These are phyloP conservation scores for Myotis brandtii DNA, from an alignment of 2,113 vertebrate species.

Conservation along the genomic window DNA sequence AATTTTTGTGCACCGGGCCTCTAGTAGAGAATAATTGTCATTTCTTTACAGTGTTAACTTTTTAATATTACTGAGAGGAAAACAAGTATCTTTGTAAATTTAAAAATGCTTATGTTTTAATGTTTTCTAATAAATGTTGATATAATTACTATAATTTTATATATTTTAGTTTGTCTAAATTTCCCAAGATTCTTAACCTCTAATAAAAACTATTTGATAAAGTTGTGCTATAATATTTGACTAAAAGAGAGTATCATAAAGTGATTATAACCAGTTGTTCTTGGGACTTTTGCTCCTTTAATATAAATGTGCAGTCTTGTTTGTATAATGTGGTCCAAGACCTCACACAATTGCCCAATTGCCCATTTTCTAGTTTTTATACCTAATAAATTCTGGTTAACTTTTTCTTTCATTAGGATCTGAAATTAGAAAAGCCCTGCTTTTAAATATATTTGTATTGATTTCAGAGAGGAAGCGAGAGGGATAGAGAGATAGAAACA, in stretches of 20 bases:
- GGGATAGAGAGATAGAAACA: no score
- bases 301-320: not conserved
- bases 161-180: not conserved
- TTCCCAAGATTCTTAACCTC: not conserved
- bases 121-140: not conserved
- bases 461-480: no score
- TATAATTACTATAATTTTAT: not conserved
- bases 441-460: not conserved
- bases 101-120: not conserved
- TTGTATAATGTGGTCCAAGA: not conserved
- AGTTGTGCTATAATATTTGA: not conserved
- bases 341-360: not conserved
- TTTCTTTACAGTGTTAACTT: not conserved
- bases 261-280: not conserved
- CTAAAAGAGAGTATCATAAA: not conserved
- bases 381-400: not conserved
- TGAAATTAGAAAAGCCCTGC: not conserved
- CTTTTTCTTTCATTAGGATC: not conserved
- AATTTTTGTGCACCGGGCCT: no score
- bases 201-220: not conserved
- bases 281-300: not conserved
- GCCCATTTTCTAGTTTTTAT: conserved; percentile 1
- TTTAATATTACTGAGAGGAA: not conserved
- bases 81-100: not conserved
- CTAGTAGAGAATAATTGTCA: not conserved